Percentiles rank a stretch among this genome's conserved stretches.
Evolutionary conservation across 2,888 invertebrate genomes (phyloP).

Genomic region (Agrochola litura): DNA sequence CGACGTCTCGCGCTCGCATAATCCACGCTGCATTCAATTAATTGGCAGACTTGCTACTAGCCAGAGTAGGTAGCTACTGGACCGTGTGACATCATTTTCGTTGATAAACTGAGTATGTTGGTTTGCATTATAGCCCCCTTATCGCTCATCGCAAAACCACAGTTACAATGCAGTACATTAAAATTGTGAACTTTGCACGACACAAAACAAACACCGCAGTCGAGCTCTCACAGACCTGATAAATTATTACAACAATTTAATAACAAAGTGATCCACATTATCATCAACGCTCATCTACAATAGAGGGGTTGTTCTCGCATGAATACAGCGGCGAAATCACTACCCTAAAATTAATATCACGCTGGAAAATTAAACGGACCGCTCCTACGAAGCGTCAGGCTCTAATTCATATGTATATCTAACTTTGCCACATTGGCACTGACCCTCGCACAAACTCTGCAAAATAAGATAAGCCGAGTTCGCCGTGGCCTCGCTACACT

Average conservation of each 20-base stretch:
- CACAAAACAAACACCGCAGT: constrained; percentile 46
- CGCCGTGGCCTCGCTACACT: constrained; percentile 53
- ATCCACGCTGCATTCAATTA: constrained; percentile 56
- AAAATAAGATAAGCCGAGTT: constrained; percentile 71
- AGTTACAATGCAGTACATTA: constrained; percentile 42
- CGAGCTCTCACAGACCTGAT: constrained; percentile 52
- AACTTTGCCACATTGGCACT: constrained; percentile 78
- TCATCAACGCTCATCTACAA: constrained; percentile 75
- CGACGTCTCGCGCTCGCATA: constrained; percentile 38
- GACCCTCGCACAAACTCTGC: constrained; percentile 73
- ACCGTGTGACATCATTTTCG: constrained; percentile 66
- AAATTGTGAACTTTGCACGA: constrained; percentile 36
- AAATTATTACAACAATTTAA: constrained; percentile 69
- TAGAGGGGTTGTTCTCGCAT: constrained; percentile 74
- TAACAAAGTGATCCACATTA: constrained; percentile 79
- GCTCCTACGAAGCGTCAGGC: constrained; percentile 66
- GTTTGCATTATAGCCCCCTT: constrained; percentile 40
- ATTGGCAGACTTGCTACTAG: constrained; percentile 60
- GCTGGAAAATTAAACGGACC: constrained; percentile 82
- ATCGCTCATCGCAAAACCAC: constrained; percentile 48
- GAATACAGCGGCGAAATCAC: constrained; percentile 78
- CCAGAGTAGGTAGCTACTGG: constrained; percentile 35
- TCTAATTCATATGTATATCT: constrained; percentile 79
- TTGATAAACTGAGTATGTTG: constrained; percentile 62
- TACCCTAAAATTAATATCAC: constrained; percentile 84